Evolutionary conservation across 2,888 invertebrate genomes (phyloP), one percentile per base, ranked within the genome.

Genomic region (Diarsia brunnea): DNA sequence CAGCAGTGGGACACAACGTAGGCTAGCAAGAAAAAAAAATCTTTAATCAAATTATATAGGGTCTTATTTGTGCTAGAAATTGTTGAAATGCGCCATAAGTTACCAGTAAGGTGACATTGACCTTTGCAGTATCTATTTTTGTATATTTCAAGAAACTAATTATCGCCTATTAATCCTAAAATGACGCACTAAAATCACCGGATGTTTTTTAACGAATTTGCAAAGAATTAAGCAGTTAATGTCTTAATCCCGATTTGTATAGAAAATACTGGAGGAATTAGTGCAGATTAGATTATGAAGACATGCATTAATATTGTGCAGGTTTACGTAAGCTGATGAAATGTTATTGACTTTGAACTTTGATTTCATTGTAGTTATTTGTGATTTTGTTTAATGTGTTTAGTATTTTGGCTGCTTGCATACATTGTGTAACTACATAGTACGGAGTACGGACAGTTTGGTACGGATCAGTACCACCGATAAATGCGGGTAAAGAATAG

Each of bases 231-330:
- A 64, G 66, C n/a, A 60, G 21, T 84, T 81, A 81, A 81, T 84
- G 14, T 68, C 31, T 71, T 84, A 82, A 82, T 82, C 85, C 82
- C 21, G 1, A 69, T n/a, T 66, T 55, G 21, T 61, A 45, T 63
- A 1, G 12, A 63, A 63, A 2, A 58, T 7, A 11, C 16, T 24
- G 24, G 47, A 58, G 24, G 68, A 51, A 85, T 75, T 82, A 82
- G n/a, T 27, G 4, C 0, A 47, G 81, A 82, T 82, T 82, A 85
- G 85, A 85, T 82, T 70, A 61, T 19, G 49, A 66, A 24, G 14
- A 27, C 61, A n/a, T 67, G 81, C 51, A 60, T 16, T 14, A 14
- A 31, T 38, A 43, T 47, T 60, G 67, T 68, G 27, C 43, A 61
- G 19, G 4, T 1, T 55, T 55, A 24, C 21, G 24, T 19, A 0